Base-by-base conservation (phyloP, 2,113 vertebrate genomes). In the Suncus etruscus region DNA sequence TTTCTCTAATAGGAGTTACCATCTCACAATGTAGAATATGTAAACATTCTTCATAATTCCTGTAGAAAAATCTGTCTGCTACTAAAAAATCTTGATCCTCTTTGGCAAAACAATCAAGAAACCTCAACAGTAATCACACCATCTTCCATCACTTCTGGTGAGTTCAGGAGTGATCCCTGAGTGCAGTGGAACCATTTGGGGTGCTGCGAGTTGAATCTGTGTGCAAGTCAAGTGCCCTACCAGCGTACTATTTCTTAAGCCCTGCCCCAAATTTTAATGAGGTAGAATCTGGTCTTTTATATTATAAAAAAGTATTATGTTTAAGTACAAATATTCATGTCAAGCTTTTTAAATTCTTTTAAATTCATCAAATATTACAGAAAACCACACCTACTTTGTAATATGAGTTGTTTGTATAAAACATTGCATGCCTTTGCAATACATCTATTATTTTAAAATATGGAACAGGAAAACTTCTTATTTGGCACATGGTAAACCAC, bases 331-430 rank as follows among this genome's bases (percentile, higher is more conserved):
- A 31, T 31, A 81, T 50, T 31, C 45, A 74, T 27, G 31, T 14
- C 61, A 12, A 76, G 25, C 4, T 45, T 81, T 83, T 82, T 51
- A 63, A 61, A 61, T 29, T 66, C 25, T 66, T 66, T 25, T 29
- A 66, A 66, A 29, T 25, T 22, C 25, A 66, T 66, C 65, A 27
- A 29, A 66, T 66, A 66, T 66, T 66, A 9, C 27, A 66, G 92
- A 90, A 54, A 85, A 88, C 51, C 48, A 18, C 27, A 51, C 32
- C 22, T 90, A 20, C 50, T 6, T 32, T 78, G 61, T 90, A 77
- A 89, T 3, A 63, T 58, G 27, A 79, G 63, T 65, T 94, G 39
- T 84, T 24, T 54, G 10, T 74, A 85, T 54, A 83, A 91, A 86
- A 68, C 63, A 47, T 25, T 29, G 83, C 11, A 69, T 54, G 54